These are phyloP conservation scores for Corythaixoides concolor DNA, from an alignment of 2,113 vertebrate species.

Conservation along the genomic window DNA sequence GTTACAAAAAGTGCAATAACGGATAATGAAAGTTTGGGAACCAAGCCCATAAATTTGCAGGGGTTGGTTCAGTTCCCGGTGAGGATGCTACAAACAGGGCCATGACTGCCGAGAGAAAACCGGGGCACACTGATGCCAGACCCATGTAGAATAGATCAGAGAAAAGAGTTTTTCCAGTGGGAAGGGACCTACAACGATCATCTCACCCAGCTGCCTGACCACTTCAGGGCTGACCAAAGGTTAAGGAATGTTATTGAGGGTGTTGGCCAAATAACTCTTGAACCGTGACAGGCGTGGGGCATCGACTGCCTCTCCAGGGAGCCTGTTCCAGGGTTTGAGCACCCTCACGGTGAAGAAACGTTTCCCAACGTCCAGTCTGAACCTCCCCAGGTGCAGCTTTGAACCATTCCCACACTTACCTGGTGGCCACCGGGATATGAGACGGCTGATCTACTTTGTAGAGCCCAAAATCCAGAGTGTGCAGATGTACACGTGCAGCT, in stretches of 20 bases:
- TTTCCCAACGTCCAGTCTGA: neutral
- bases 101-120: no score
- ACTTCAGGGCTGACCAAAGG: neutral
- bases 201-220: neutral
- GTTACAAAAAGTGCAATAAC: neutral
- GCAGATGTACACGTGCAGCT: no score
- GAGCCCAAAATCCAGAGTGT: no score
- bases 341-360: neutral
- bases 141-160: fast-evolving
- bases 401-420: fast-evolving
- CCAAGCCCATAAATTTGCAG: neutral
- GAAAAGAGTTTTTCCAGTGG: neutral
- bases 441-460: neutral
- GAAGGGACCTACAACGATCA: neutral
- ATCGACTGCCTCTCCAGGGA: neutral
- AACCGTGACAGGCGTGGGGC: no score
- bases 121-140: neutral
- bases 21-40: neutral
- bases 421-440: no score
- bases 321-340: neutral
- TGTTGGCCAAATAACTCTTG: neutral
- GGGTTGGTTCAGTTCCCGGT: neutral
- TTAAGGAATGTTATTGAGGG: neutral
- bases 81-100: neutral
- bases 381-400: neutral